phyloP scores from a whole-genome alignment of 2,113 vertebrate genomes.

The Fregetta grallaria region DNA sequence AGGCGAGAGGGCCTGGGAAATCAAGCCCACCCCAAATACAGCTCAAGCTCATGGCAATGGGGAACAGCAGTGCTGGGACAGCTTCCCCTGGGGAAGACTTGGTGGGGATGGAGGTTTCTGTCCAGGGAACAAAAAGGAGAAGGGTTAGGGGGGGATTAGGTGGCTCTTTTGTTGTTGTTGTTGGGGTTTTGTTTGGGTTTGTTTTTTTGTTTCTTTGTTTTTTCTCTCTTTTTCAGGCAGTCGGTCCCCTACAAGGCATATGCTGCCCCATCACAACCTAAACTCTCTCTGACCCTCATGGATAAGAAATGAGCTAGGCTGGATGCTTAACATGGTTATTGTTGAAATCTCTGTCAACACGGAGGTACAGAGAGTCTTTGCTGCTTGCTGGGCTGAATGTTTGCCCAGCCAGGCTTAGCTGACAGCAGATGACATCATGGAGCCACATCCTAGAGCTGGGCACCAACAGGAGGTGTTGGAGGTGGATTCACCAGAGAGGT shows the following conservation, averaged over 20 bases:
- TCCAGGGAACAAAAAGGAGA: neutral
- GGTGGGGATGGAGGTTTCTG: neutral
- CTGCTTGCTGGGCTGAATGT: neutral
- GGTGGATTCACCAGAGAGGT: neutral
- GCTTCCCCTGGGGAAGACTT: rapidly evolving
- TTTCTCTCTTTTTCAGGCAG: too few relatives aligned
- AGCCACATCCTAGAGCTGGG: neutral
- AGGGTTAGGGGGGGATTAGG: neutral
- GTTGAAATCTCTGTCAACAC: neutral
- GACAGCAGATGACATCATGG: neutral
- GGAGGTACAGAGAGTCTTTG: neutral
- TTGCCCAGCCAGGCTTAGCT: neutral
- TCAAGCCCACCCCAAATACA: neutral
- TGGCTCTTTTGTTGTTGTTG: neutral
- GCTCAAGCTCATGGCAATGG: neutral
- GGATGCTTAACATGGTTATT: rapidly evolving
- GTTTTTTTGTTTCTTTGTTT: neutral
- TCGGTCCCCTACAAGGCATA: neutral
- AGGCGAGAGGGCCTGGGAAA: neutral
- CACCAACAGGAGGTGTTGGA: neutral
- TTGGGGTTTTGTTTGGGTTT: rapidly evolving
- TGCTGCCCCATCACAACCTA: too few relatives aligned
- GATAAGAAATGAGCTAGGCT: neutral
- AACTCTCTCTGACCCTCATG: neutral
- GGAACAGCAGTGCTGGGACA: rapidly evolving